Percentiles rank a stretch among this genome's conserved stretches.
phyloP scores from a whole-genome alignment of 2,888 invertebrate genomes.

The Synanthedon vespiformis region DNA sequence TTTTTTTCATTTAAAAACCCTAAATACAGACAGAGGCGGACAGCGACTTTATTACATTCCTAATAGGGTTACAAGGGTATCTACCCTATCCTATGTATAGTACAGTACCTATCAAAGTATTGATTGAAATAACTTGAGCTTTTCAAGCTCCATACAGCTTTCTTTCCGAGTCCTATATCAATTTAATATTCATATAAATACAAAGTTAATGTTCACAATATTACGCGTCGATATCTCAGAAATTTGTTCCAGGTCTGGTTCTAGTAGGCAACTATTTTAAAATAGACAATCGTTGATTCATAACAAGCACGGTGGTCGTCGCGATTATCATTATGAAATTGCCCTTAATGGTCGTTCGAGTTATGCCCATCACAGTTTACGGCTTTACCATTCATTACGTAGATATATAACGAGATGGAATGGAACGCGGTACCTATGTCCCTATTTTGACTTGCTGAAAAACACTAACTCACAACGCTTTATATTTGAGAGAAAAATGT shows the following conservation, averaged over 20 bases:
- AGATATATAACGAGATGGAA: background rate
- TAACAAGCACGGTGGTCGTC: conserved; percentile 5
- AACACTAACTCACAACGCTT: no score
- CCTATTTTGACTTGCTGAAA: no score
- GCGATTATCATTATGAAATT: conserved; percentile 19
- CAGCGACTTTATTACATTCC: no score
- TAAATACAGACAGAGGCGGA: no score
- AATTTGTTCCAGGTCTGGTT: background rate
- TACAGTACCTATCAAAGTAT: no score
- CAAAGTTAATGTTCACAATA: background rate
- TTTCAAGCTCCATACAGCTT: no score
- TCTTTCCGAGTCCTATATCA: no score
- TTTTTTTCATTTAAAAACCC: no score
- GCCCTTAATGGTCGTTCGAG: conserved; percentile 12
- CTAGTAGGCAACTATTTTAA: background rate
- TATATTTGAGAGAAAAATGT: no score
- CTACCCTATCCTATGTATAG: no score
- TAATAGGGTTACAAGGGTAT: no score
- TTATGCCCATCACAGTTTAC: conserved; percentile 5
- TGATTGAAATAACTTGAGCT: no score
- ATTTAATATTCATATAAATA: background rate
- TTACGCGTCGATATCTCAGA: background rate
- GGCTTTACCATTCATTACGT: conserved; percentile 1
- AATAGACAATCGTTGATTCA: conserved; percentile 3
- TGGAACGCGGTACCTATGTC: background rate